Evolutionary conservation across 2,888 invertebrate species (phyloP).

Genomic region (Galeopsomyia nigrocyanea): DNA sequence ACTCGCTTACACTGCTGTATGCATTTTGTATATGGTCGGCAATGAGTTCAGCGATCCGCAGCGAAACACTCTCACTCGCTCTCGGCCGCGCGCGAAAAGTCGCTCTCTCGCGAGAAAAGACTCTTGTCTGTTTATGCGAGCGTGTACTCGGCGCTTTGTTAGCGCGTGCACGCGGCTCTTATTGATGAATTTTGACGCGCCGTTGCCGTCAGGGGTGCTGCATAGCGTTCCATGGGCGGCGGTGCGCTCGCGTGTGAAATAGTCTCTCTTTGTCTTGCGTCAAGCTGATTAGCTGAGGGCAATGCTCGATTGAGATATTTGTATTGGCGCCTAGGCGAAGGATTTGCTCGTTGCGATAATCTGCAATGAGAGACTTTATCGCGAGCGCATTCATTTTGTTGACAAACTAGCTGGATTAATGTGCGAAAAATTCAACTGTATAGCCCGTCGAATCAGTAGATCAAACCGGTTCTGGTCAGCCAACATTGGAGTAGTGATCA

Average conservation of each 20-base stretch:
- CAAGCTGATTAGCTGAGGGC: constrained; percentile 2
- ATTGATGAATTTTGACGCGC: constrained; percentile 21
- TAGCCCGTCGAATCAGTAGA: too few species aligned
- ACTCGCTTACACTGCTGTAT: background rate
- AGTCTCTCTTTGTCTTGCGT: constrained; percentile 1
- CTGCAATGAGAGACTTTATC: too few species aligned
- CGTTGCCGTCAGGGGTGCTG: background rate
- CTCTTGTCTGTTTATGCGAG: background rate
- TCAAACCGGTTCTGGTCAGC: too few species aligned
- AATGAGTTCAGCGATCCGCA: constrained; percentile 57
- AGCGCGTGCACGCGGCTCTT: background rate
- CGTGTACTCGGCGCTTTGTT: background rate
- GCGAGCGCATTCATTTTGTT: too few species aligned
- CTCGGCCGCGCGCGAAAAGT: constrained; percentile 34
- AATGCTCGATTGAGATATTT: background rate
- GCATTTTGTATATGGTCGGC: constrained; percentile 40
- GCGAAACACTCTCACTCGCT: constrained; percentile 53
- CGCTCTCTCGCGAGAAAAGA: constrained; percentile 15
- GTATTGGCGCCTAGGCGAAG: too few species aligned
- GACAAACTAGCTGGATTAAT: too few species aligned
- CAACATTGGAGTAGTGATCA: too few species aligned
- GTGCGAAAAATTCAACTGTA: too few species aligned
- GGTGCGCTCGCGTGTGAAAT: background rate
- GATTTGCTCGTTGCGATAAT: too few species aligned
- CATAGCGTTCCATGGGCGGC: too few species aligned